These are phyloP conservation scores for Sitta carolinensis DNA, from an alignment of 2,797 vertebrate genomes.

Conservation along the genomic window DNA sequence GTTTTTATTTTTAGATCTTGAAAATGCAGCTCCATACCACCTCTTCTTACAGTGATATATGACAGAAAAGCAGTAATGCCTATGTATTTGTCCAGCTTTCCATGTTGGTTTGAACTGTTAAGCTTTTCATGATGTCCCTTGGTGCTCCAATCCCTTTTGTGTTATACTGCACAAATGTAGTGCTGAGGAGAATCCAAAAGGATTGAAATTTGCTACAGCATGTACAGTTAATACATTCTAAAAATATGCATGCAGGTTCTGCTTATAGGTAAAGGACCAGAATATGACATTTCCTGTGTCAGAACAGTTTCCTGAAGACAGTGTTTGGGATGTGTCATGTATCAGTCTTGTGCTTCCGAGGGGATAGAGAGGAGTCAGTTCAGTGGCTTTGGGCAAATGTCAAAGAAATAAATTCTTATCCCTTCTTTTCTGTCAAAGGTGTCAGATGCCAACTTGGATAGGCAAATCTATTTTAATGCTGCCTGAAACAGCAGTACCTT, in stretches of 20 bases:
- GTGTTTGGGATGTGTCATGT: not conserved
- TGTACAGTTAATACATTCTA: not conserved
- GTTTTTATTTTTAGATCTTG: not conserved
- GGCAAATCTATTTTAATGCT: constrained; percentile 5
- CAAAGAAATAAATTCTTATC: not conserved
- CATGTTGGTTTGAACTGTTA: not conserved
- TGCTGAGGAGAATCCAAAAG: not conserved
- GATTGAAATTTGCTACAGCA: not conserved
- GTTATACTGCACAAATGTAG: not conserved
- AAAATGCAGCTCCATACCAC: not conserved
- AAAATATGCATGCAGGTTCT: not conserved
- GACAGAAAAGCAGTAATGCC: not conserved
- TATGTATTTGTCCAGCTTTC: not conserved
- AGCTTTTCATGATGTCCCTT: not conserved
- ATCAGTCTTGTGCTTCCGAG: not conserved
- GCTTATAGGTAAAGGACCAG: not conserved
- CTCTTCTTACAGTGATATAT: not conserved
- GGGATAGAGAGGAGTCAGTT: not conserved
- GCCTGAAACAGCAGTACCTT: constrained; percentile 13
- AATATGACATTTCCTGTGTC: not conserved
- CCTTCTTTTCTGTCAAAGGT: not conserved
- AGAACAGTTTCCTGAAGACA: not conserved
- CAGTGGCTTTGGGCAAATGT: not conserved
- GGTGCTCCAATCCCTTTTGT: not conserved
- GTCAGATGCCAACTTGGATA: not conserved